Conservation (phyloP, 2,888 invertebrate species). For the Lepas anatifera region DNA sequence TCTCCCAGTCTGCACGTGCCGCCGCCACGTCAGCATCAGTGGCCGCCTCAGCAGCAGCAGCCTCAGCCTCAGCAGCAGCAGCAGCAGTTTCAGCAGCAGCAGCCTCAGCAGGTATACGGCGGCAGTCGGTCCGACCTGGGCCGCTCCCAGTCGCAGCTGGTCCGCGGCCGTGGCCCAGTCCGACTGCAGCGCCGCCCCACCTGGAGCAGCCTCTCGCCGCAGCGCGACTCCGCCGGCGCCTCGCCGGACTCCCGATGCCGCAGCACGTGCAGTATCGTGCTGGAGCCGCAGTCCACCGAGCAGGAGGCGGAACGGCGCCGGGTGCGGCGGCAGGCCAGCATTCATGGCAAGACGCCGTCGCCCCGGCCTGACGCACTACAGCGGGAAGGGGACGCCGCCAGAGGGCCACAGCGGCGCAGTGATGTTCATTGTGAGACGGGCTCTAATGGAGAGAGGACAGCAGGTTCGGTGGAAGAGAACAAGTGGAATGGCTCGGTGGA, state of each 20-base stretch:
- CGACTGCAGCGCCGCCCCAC: background rate
- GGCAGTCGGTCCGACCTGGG: background rate
- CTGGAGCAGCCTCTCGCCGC: background rate
- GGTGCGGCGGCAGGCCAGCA: background rate
- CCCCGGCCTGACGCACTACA: background rate
- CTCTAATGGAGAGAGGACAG: no score
- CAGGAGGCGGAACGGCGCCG: background rate
- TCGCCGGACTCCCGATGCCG: background rate
- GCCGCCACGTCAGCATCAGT: no score
- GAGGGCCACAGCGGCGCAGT: no score
- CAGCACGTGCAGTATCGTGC: background rate
- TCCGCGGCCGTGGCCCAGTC: background rate
- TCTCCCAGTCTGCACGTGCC: background rate
- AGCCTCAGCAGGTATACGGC: background rate
- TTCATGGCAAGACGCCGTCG: background rate
- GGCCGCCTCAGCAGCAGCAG: no score
- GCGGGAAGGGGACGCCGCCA: no score
- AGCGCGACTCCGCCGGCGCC: background rate
- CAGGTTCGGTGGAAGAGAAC: no score
- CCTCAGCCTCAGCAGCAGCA: background rate
- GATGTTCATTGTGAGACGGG: no score
- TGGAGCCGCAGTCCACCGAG: background rate
- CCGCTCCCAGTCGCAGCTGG: background rate
- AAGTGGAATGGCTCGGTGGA: no score
- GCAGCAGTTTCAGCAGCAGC: background rate